A percentile compares a stretch with the other conserved stretches of the same genome.
phyloP scores from a whole-genome alignment of 2,113 vertebrate species.

The Strix aluco region DNA sequence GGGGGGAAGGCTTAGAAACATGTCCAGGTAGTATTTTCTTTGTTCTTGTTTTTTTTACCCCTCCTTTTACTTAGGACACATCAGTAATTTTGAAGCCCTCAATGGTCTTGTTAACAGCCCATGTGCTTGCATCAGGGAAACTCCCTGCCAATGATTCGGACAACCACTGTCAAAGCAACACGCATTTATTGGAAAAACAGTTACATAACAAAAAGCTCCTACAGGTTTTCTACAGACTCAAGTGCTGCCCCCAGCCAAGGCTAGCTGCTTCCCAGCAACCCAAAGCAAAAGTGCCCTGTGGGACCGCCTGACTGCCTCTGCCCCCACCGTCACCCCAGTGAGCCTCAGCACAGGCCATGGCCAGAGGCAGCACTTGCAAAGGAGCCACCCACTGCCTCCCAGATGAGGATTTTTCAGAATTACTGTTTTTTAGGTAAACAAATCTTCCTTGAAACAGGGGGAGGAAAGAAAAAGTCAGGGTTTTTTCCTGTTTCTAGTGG shows the following conservation, averaged over 20 bases:
- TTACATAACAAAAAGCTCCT: background rate
- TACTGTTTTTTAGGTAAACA: background rate
- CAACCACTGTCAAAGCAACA: background rate
- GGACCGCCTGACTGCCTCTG: background rate
- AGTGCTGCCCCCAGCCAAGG: background rate
- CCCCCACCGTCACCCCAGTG: fast-evolving
- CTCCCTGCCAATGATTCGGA: background rate
- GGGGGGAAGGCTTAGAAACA: background rate
- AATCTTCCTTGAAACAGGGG: background rate
- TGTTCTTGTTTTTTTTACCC: background rate
- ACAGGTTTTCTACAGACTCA: background rate
- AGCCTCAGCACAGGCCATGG: background rate
- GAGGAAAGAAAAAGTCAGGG: background rate
- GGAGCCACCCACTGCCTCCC: background rate
- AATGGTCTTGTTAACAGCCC: background rate
- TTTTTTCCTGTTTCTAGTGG: background rate
- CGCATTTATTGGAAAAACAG: background rate
- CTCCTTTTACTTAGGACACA: background rate
- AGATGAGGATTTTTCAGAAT: background rate
- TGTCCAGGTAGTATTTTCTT: background rate
- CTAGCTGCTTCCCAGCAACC: background rate
- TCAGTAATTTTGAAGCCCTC: background rate
- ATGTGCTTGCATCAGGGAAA: background rate
- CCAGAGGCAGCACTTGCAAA: background rate
- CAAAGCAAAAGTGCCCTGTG: background rate